These are phyloP conservation scores for Campylorhamphus procurvoides DNA, from an alignment of 2,113 vertebrate species.

Conservation along the genomic window DNA sequence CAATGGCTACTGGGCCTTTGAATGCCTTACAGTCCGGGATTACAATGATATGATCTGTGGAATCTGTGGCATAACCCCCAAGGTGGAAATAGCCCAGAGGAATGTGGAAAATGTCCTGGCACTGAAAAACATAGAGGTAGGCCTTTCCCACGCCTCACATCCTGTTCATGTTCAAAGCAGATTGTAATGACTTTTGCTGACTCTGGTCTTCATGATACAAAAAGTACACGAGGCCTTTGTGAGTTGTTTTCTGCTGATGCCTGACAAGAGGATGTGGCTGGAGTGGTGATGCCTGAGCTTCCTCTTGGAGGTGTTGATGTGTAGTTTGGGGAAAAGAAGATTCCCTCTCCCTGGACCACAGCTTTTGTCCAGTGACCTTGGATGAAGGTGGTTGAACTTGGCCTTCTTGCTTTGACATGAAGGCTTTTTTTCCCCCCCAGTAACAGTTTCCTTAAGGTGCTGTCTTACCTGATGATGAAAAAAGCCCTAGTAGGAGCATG, in stretches of 20 bases:
- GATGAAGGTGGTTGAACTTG: background rate
- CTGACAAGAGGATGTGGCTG: constrained; percentile 41
- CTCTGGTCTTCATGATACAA: background rate
- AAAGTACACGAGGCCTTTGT: background rate
- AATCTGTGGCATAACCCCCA: constrained; percentile 93
- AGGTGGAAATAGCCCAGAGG: constrained; percentile 90
- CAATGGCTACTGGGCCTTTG: constrained; percentile 96
- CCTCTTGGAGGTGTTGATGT: background rate
- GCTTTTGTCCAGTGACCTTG: background rate
- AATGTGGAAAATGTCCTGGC: constrained; percentile 84
- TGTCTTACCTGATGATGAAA: background rate
- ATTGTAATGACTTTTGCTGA: constrained; percentile 17
- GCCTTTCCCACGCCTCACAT: background rate
- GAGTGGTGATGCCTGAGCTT: background rate
- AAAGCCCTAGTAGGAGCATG: background rate
- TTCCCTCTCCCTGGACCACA: background rate
- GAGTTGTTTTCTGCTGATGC: constrained; percentile 39
- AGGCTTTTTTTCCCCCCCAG: background rate
- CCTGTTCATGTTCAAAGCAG: background rate
- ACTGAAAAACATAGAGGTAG: constrained; percentile 92
- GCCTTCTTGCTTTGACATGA: background rate
- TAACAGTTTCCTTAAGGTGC: background rate
- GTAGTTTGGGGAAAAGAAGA: background rate
- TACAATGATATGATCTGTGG: constrained; percentile 99
- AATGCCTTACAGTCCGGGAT: constrained; percentile 92